phyloP scores from a whole-genome alignment of 53 echinoderm and acorn worm species.

The Zoroaster sp. region DNA sequence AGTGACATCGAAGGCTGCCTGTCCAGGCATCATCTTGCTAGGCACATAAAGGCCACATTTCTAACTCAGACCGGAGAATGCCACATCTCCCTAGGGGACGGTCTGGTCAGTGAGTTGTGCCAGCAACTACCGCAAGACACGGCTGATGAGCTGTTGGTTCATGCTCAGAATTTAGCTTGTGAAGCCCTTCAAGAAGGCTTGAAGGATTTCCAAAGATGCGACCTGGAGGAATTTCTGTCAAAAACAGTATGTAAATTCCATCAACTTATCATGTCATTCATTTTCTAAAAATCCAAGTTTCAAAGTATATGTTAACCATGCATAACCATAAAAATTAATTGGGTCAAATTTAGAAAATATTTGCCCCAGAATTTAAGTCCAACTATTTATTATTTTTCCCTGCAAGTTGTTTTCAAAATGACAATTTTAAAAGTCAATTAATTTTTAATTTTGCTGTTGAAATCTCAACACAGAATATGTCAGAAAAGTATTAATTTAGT shows the following conservation, averaged over 20 bases:
- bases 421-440: neutral
- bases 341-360: neutral
- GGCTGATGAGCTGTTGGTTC: conserved; percentile 74
- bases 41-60: conserved; percentile 67
- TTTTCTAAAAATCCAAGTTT: too few relatives aligned
- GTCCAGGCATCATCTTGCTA: conserved; percentile 55
- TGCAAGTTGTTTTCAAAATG: too few relatives aligned
- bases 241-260: conserved; percentile 75
- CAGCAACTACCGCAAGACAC: conserved; percentile 50
- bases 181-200: conserved; percentile 69
- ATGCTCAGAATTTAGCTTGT: conserved; percentile 80
- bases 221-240: conserved; percentile 81
- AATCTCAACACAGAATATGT: too few relatives aligned
- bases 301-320: neutral
- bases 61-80: conserved; percentile 69
- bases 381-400: too few relatives aligned
- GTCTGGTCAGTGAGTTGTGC: conserved; percentile 67
- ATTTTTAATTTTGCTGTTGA: neutral
- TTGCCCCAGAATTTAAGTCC: neutral
- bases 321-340: neutral
- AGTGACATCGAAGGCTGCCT: conserved; percentile 42
- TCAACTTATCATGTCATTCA: too few relatives aligned
- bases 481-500: too few relatives aligned
- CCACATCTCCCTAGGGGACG: conserved; percentile 63
- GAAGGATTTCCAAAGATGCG: conserved; percentile 69